Conservation (phyloP, 2,888 invertebrate genomes). For the Epistrophe eligans region DNA sequence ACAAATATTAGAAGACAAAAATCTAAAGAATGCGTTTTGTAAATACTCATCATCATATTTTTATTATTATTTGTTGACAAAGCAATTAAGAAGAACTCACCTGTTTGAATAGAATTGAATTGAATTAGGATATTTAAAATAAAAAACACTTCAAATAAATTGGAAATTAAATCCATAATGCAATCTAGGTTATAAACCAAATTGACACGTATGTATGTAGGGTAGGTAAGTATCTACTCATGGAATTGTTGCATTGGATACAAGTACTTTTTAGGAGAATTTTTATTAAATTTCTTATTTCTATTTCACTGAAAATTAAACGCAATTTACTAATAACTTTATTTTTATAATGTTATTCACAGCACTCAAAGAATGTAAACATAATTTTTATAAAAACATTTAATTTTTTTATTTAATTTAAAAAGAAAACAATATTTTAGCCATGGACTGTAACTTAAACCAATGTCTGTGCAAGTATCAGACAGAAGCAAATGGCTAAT, state of each 20-base stretch:
- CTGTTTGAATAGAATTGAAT: constrained; percentile 65
- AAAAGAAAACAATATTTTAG: neutral
- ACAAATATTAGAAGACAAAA: no score
- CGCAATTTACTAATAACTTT: neutral
- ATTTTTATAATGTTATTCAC: no score
- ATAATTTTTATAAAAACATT: neutral
- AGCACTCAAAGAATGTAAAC: neutral
- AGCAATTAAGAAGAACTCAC: no score
- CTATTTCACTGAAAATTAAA: neutral
- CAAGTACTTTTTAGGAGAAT: neutral
- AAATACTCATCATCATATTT: no score
- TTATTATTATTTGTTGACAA: no score
- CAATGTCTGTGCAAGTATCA: no score
- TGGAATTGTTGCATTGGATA: neutral
- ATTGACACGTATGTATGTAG: constrained; percentile 5
- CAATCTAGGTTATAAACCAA: neutral
- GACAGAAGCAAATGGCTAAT: no score
- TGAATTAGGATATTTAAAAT: neutral
- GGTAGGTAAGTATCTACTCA: neutral
- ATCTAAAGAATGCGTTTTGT: no score
- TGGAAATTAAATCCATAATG: neutral
- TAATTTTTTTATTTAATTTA: neutral
- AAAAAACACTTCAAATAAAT: neutral
- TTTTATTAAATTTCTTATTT: neutral
- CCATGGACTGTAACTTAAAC: no score